phyloP scores from a whole-genome alignment of 2,888 invertebrate genomes.

The Perizoma flavofasciatum region DNA sequence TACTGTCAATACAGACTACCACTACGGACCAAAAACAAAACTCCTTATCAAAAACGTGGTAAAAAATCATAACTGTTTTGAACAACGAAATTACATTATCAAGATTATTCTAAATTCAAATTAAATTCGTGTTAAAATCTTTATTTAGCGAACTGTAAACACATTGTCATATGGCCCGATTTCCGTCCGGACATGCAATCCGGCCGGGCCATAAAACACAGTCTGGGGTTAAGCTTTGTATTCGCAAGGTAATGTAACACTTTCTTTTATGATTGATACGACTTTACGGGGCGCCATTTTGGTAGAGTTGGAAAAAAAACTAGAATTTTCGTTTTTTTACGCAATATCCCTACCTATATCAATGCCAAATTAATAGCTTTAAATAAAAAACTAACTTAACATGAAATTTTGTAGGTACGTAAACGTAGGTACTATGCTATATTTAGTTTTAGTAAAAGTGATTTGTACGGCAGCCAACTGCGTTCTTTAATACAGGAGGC shows the following conservation, averaged over 20 bases:
- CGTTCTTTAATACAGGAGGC: too few species aligned
- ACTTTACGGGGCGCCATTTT: constrained; percentile 23
- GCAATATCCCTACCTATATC: not conserved
- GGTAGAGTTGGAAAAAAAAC: not conserved
- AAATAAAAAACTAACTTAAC: too few species aligned
- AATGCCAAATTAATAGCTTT: not conserved
- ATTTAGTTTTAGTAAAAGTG: too few species aligned
- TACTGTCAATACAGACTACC: too few species aligned
- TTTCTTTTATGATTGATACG: constrained; percentile 19
- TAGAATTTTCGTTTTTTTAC: too few species aligned
- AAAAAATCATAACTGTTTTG: not conserved
- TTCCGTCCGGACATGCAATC: constrained; percentile 16
- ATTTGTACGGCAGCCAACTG: too few species aligned
- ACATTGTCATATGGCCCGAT: constrained; percentile 6
- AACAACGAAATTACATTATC: constrained; percentile 1
- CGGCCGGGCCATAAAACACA: constrained; percentile 7
- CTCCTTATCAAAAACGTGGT: too few species aligned
- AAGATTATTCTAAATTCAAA: constrained; percentile 10
- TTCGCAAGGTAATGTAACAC: constrained; percentile 23
- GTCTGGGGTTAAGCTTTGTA: constrained; percentile 13
- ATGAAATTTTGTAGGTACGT: too few species aligned
- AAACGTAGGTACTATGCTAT: too few species aligned
- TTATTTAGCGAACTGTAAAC: constrained; percentile 20
- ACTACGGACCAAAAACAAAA: too few species aligned
- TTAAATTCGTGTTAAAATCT: constrained; percentile 17